Evolutionary conservation across 2,113 vertebrate species (phyloP).

Genomic region (Malurus cyaneus): DNA sequence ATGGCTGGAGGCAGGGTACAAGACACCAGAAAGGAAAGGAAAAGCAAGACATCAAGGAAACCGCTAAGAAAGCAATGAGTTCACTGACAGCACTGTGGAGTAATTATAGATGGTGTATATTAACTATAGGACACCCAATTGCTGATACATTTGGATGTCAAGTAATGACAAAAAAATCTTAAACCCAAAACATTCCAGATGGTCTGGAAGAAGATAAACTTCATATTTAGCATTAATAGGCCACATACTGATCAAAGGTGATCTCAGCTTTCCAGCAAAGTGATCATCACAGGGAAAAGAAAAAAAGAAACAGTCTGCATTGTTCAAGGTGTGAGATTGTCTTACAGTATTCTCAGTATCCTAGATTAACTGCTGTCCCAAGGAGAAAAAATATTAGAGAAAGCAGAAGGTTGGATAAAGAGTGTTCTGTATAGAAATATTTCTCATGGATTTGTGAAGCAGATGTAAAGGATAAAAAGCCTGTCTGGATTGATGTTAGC

Average conservation of each 20-base stretch:
- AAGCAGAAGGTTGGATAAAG: not conserved
- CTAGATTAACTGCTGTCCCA: not conserved
- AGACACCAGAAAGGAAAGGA: not conserved
- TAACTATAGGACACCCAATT: not conserved
- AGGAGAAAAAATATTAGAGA: not conserved
- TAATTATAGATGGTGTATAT: not conserved
- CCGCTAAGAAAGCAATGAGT: not conserved
- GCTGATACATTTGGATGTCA: not conserved
- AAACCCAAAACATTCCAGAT: not conserved
- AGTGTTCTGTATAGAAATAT: not conserved
- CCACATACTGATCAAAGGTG: too few species aligned
- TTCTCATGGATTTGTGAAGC: not conserved
- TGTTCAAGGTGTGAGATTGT: not conserved
- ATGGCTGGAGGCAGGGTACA: rapidly evolving
- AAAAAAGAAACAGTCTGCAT: not conserved
- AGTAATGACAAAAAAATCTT: not conserved
- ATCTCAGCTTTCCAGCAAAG: not conserved
- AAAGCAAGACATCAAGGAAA: not conserved
- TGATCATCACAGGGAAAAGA: not conserved
- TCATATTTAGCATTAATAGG: not conserved
- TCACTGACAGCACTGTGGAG: not conserved
- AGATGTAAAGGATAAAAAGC: not conserved
- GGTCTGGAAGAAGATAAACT: not conserved
- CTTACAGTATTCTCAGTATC: not conserved
- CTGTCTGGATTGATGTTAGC: not conserved